Base-by-base conservation (phyloP, 2,113 vertebrate species). In the Sciurus niger region DNA sequence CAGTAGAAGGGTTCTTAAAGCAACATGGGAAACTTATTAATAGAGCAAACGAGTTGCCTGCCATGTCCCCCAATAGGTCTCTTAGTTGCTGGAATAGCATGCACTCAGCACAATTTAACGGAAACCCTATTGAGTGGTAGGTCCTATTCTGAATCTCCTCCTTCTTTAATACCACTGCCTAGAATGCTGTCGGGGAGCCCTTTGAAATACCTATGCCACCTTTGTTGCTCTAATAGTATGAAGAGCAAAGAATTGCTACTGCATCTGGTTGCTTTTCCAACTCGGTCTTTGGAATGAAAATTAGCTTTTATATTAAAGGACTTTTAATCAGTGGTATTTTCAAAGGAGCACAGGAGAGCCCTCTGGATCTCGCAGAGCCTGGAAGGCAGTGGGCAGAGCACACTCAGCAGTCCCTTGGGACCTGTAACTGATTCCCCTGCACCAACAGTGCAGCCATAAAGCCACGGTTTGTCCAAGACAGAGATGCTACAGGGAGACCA, bases 371-470 rank as follows among this genome's bases (percentile, higher is more conserved):
- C 58, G 58, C 65, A n/a, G 7, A 24, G 24, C 17, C 20, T 37
- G 68, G 43, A 53, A 84, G 88, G 74, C 7, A 70, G 30, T 1
- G 8, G 34, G 67, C 37, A 74, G 80, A 84, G 72, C 6, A 55
- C 40, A 13, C 9, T 17, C 25, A 67, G 12, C 53, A 24, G 91
- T 89, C 89, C 93, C 87, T 89, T 89, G 95, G 94, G 86, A 95
- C 96, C 84, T 97, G 92, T 93, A 97, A 97, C 97, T 96, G 98
- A 98, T 97, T 98, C 97, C 96, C 97, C 46, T 96, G 97, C 98
- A 98, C 98, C 98, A 97, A 91, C 91, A 96, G 63, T 98, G 97
- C 98, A 99, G 98, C 98, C 65, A 98, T 98, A 98, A 98, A 99
- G 98, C 98, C 98, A 99, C 95, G 96, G 98, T 96, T 96, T 97